Base-by-base conservation (phyloP, 2,113 vertebrate species). In the Mesembrinibis cayennensis region DNA sequence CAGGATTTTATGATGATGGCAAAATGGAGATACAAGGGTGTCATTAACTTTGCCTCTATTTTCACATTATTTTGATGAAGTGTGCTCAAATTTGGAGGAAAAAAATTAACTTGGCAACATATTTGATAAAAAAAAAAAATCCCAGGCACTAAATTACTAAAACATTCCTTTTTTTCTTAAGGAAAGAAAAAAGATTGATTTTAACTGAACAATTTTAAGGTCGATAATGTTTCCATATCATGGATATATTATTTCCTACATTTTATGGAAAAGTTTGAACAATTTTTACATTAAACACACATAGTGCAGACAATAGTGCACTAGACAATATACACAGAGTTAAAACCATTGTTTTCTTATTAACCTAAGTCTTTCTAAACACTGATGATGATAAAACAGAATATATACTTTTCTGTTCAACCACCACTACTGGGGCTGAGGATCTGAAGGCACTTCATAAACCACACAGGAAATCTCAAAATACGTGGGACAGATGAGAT, bases 21-120 rank as follows among this genome's bases (percentile, higher is more conserved):
- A 96, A 94, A 97, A 92, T 72, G 93, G 87, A 95, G 92, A 73
- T 94, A 87, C 58, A 91, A 96, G 87, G 84, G 59, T 79, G 34
- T 85, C 93, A 94, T 94, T 95, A 95, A 93, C 74, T 96, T 87
- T 90, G 74, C 42, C 90, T 93, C 92, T 93, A 88, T 90, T 95
- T 96, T 89, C 82, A 94, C 40, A 67, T 79, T 88, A 79, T 90
- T 93, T 77, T 73, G 88, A 95, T 92, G 76, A 94, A 92, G 74
- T 7, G 0, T 66, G 53, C 40, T 94, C 40, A 7, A 50, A 84
- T 79, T 70, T 44, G 42, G 66, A 82, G 22, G 22, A 3, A 13
- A 63, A 91, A 93, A 73, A 50, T 18, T 29, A 92, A 86, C 59
- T 81, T 87, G 78, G 66, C 56, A 77, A 79, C 21, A 26, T 25